A percentile compares a stretch with the other conserved stretches of the same genome.
phyloP scores from a whole-genome alignment of 1,140 invertebrate species.

The Ptiloglossa arizonensis region DNA sequence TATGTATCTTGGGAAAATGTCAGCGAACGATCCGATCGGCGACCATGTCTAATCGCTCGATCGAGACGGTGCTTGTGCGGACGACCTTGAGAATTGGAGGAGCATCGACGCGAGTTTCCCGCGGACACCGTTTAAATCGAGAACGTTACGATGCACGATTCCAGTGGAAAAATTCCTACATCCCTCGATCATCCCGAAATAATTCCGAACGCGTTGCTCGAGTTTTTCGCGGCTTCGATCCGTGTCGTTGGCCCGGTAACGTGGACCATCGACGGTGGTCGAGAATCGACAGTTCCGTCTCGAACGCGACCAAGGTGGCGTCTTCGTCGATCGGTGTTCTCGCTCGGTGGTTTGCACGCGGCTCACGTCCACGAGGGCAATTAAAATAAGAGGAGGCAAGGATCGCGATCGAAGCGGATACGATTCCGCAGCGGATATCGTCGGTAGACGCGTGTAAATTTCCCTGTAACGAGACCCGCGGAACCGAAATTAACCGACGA shows the following conservation, averaged over 20 bases:
- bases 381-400: neutral
- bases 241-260: no score
- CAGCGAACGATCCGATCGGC: conserved; percentile 20
- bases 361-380: neutral
- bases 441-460: conserved; percentile 39
- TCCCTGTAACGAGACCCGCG: conserved; percentile 23
- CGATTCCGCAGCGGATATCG: neutral
- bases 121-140: neutral
- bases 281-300: no score
- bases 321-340: no score
- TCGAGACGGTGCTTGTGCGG: conserved; percentile 24
- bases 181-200: no score
- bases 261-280: no score
- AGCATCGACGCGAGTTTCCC: neutral
- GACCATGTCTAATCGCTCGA: conserved; percentile 27
- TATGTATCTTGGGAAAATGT: conserved; percentile 33
- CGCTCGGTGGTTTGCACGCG: no score
- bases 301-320: no score
- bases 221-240: no score
- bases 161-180: no score
- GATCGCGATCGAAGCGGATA: neutral
- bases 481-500: conserved; percentile 21
- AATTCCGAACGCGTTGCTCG: no score
- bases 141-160: no score
- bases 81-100: conserved; percentile 41